Conservation (phyloP, 2,113 vertebrate genomes). For the Micromys minutus region DNA sequence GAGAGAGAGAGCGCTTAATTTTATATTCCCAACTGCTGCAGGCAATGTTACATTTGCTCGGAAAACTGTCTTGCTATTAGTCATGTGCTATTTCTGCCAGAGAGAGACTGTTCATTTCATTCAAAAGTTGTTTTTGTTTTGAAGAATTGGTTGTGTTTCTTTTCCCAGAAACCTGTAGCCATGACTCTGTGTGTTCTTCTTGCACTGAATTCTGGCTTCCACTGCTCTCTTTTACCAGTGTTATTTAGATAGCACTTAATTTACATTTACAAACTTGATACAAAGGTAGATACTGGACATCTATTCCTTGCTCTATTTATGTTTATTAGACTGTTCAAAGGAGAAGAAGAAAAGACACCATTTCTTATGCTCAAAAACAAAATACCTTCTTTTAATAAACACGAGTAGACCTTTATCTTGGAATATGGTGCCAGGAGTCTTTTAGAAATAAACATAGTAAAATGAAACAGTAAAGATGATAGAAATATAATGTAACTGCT, state of each 20-base stretch:
- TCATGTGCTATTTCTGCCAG: not conserved
- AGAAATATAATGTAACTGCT: not conserved
- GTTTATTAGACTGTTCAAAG: not conserved
- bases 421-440: not conserved
- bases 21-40: not conserved
- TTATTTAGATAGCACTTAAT: not conserved
- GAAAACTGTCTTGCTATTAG: not conserved
- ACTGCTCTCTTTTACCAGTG: not conserved
- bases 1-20: not conserved
- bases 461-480: slow-evolving; percentile 10
- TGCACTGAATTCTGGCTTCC: not conserved
- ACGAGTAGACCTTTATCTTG: not conserved
- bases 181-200: not conserved
- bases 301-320: not conserved
- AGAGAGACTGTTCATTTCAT: not conserved
- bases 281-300: not conserved
- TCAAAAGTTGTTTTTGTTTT: not conserved
- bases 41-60: not conserved
- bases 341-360: not conserved
- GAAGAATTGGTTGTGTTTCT: not conserved
- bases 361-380: not conserved
- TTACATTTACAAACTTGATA: not conserved
- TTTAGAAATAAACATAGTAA: not conserved
- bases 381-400: slow-evolving; percentile 18
- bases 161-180: not conserved